phyloP scores from a whole-genome alignment of 2,113 vertebrate genomes.

The Rhadina sibilatrix region DNA sequence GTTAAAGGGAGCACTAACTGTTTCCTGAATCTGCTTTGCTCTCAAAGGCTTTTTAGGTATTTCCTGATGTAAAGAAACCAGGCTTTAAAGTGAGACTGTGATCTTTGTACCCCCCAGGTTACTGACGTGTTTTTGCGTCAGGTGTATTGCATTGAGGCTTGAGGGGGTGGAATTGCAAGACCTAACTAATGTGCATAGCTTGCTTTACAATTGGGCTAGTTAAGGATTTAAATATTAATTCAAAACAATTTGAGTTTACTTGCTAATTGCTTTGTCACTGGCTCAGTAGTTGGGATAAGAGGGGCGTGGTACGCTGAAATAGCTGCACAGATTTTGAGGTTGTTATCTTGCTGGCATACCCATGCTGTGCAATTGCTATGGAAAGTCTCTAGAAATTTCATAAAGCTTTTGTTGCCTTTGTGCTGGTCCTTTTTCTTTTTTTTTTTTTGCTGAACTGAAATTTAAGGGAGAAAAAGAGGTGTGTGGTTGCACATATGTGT shows the following conservation, averaged over 20 bases:
- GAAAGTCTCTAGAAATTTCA: conserved; percentile 9
- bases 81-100: not conserved
- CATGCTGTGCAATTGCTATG: not conserved
- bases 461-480: not conserved
- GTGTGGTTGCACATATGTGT: not conserved
- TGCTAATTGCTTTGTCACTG: conserved; percentile 28
- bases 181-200: not conserved
- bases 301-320: conserved; percentile 25
- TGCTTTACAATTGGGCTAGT: not conserved
- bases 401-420: not conserved
- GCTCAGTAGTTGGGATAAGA: not conserved
- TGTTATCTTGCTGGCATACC: not conserved
- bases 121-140: not conserved
- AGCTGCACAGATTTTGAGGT: conserved; percentile 11
- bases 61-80: not conserved
- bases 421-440: not conserved
- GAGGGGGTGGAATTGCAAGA: conserved; percentile 8
- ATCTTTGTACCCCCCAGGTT: not conserved
- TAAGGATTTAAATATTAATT: conserved; percentile 1
- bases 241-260: not conserved
- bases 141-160: not conserved
- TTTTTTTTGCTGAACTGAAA: not conserved
- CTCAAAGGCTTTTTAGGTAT: not conserved
- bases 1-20: not conserved
- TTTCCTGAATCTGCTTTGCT: not conserved